These are phyloP conservation scores for Chaetodon trifasciatus DNA, from an alignment of 2,797 vertebrate species.

Conservation along the genomic window DNA sequence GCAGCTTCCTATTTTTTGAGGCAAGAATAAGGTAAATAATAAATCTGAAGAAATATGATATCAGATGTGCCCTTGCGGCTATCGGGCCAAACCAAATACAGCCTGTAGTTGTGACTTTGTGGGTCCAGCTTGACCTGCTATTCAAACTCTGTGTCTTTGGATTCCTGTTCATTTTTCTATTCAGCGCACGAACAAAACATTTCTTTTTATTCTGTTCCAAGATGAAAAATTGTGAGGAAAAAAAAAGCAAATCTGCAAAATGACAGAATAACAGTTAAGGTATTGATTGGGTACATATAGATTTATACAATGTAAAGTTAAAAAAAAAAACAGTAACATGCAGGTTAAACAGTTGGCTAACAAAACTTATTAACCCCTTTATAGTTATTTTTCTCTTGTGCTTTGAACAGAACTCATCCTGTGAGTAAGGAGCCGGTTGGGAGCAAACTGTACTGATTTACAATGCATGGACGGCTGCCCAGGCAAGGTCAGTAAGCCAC, in stretches of 20 bases:
- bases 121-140: not conserved
- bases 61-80: not conserved
- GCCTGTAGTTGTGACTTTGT: not conserved
- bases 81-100: not conserved
- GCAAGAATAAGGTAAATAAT: slow-evolving; percentile 4
- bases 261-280: not conserved
- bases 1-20: not conserved
- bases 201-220: not conserved
- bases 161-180: not conserved
- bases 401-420: slow-evolving; percentile 25
- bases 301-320: not conserved
- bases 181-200: not conserved
- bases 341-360: not conserved
- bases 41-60: slow-evolving; percentile 6
- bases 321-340: not conserved
- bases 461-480: slow-evolving; percentile 59
- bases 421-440: slow-evolving; percentile 27
- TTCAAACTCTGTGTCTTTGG: not conserved
- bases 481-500: slow-evolving; percentile 76
- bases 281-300: not conserved
- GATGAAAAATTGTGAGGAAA: not conserved
- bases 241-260: not conserved
- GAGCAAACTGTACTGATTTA: slow-evolving; percentile 58
- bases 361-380: slow-evolving; percentile 11
- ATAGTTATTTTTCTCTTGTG: not conserved